These are phyloP conservation scores for Acomys russatus DNA, from an alignment of 2,797 vertebrate genomes.

Conservation along the genomic window DNA sequence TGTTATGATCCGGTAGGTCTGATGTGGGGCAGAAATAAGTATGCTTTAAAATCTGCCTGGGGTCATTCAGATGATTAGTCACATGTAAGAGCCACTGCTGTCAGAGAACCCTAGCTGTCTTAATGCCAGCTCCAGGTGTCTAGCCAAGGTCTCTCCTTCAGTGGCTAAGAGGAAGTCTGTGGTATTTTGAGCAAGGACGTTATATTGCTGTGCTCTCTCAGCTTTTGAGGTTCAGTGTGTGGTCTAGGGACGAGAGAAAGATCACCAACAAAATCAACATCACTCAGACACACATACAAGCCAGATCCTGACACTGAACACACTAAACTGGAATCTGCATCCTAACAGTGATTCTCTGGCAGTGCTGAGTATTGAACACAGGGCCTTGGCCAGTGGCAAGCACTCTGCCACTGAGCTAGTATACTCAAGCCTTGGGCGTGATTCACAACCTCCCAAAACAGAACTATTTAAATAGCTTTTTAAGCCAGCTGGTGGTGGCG, in stretches of 20 bases:
- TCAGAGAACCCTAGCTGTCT: not conserved
- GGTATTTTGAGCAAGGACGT: not conserved
- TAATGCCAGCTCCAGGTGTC: not conserved
- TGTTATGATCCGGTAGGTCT: not conserved
- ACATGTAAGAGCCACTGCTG: not conserved
- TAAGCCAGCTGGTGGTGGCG: not conserved
- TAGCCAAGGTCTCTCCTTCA: not conserved
- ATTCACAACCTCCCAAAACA: not conserved
- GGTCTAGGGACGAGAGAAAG: not conserved
- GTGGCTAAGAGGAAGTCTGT: not conserved
- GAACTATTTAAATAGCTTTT: slow-evolving; percentile 3
- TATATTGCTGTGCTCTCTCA: not conserved
- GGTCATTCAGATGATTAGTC: not conserved
- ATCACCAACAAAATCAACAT: slow-evolving; percentile 8
- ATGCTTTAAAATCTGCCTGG: slow-evolving; percentile 11
- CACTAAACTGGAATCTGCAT: not conserved
- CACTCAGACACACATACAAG: not conserved
- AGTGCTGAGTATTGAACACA: not conserved
- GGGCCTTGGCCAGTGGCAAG: too few relatives aligned
- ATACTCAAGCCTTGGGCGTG: not conserved
- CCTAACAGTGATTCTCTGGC: not conserved
- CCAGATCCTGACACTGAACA: not conserved
- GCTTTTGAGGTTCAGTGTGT: not conserved
- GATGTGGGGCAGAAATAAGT: not conserved
- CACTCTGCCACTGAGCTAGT: not conserved